Percentiles rank a stretch among this genome's conserved stretches.
phyloP scores from a whole-genome alignment of 1,140 invertebrate species.

The Drosophila lacteicornis region DNA sequence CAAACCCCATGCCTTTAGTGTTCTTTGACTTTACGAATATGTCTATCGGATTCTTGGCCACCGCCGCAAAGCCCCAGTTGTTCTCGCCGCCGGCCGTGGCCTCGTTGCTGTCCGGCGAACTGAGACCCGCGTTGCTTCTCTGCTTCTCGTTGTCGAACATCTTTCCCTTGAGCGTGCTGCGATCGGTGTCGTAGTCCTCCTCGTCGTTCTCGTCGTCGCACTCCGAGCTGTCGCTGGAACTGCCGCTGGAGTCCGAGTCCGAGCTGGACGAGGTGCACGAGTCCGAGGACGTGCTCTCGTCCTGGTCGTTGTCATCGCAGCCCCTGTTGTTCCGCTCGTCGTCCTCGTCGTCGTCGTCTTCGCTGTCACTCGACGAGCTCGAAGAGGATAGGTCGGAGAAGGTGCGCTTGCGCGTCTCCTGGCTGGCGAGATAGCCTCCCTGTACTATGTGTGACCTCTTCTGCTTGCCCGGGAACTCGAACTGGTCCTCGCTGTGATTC shows the following conservation, averaged over 20 bases:
- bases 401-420: conserved; percentile 67
- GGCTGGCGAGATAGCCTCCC: conserved; percentile 55
- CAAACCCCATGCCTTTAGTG: conserved; percentile 42
- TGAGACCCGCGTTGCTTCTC: conserved; percentile 38
- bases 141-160: conserved; percentile 69
- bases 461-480: conserved; percentile 56
- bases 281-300: conserved; percentile 77
- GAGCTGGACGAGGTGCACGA: conserved; percentile 85
- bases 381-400: conserved; percentile 79
- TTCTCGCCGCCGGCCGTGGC: conserved; percentile 86
- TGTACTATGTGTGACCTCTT: conserved; percentile 47
- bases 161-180: conserved; percentile 76
- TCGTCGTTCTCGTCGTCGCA: conserved; percentile 80
- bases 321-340: conserved; percentile 65
- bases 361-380: conserved; percentile 80
- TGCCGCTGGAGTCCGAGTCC: conserved; percentile 77
- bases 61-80: conserved; percentile 92
- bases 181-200: conserved; percentile 77
- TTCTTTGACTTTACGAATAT: conserved; percentile 75
- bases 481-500: conserved; percentile 33
- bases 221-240: conserved; percentile 81
- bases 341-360: conserved; percentile 82
- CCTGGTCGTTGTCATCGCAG: conserved; percentile 72
- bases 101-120: conserved; percentile 43
- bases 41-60: conserved; percentile 86